Conservation (phyloP, 2,797 vertebrate genomes). For the Muscicapa comitata region DNA sequence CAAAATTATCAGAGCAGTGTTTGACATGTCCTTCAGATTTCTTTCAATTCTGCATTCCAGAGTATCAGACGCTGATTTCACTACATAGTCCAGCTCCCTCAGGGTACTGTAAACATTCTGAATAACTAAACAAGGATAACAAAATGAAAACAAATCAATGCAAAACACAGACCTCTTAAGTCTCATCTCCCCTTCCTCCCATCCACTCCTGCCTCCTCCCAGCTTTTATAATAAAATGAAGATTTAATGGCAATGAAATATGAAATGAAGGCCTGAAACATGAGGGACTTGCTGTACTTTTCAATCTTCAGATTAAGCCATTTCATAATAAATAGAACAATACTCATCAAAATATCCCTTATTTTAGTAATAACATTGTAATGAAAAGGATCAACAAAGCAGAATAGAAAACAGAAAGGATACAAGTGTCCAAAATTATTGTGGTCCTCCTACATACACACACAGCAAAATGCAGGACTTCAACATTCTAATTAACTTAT, state of each 20-base stretch:
- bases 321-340: background rate
- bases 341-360: background rate
- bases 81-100: constrained; percentile 70
- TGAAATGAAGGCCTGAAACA: background rate
- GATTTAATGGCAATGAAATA: background rate
- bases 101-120: constrained; percentile 67
- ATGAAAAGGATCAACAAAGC: background rate
- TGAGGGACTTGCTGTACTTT: background rate
- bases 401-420: background rate
- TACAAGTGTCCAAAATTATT: background rate
- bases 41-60: constrained; percentile 81
- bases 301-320: background rate
- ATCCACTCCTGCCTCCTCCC: accelerated
- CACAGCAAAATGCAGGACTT: background rate
- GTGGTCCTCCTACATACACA: background rate
- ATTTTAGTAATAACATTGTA: background rate
- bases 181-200: background rate
- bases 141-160: background rate
- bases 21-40: constrained; percentile 71
- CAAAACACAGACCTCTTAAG: background rate
- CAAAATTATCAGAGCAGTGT: constrained; percentile 74
- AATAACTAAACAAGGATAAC: constrained; percentile 70
- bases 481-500: background rate
- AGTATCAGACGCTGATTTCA: constrained; percentile 70
- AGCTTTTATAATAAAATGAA: background rate